These are phyloP conservation scores for Ibycter americanus DNA, from an alignment of 2,797 vertebrate genomes.

Conservation along the genomic window DNA sequence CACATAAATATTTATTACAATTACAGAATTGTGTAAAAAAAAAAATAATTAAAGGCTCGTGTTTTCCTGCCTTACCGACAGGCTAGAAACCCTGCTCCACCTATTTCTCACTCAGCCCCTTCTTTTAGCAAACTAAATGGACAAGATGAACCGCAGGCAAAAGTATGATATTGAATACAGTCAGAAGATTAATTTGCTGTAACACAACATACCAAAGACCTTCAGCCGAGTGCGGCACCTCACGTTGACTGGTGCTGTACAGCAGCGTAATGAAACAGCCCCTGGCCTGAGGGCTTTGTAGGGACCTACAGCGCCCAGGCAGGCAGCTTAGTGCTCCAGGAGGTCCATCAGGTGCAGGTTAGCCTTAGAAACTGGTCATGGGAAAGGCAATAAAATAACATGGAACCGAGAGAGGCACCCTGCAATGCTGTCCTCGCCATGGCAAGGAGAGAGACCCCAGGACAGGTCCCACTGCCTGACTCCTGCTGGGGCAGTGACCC, in stretches of 20 bases:
- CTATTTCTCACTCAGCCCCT: not conserved
- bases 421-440: not conserved
- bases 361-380: not conserved
- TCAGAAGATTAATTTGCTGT: not conserved
- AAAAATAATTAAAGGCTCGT: not conserved
- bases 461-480: not conserved
- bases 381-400: not conserved
- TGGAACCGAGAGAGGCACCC: not conserved
- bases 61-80: not conserved
- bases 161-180: not conserved
- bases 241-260: rapidly evolving
- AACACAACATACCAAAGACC: not conserved
- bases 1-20: not conserved
- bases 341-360: not conserved
- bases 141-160: not conserved
- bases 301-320: not conserved
- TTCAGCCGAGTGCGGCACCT: not conserved
- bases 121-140: not conserved
- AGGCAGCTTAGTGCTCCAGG: not conserved
- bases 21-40: not conserved
- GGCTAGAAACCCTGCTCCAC: not conserved
- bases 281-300: not conserved
- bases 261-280: not conserved
- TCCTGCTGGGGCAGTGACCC: not conserved
- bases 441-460: not conserved